phyloP scores from a whole-genome alignment of 2,113 vertebrate genomes.

The Sterrhoptilus dennistouni region DNA sequence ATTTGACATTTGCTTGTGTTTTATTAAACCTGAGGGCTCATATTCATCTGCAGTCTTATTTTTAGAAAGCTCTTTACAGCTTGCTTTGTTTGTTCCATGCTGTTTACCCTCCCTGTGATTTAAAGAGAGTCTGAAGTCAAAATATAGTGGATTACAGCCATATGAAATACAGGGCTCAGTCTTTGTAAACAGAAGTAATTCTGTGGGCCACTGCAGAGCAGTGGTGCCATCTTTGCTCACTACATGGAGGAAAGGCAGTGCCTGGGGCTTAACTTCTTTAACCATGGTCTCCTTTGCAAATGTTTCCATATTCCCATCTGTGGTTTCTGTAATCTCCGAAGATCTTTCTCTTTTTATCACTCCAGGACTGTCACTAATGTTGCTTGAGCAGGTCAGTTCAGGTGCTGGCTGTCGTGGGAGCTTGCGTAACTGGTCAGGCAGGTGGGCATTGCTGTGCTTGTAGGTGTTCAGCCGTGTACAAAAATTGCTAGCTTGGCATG shows the following conservation, averaged over 20 bases:
- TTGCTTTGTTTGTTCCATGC: constrained; percentile 35
- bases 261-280: constrained; percentile 49
- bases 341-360: background rate
- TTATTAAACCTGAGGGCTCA: constrained; percentile 66
- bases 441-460: constrained; percentile 41
- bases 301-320: background rate
- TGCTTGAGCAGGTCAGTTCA: background rate
- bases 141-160: constrained; percentile 88
- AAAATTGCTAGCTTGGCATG: constrained; percentile 24
- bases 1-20: constrained; percentile 70
- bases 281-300: constrained; percentile 7
- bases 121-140: constrained; percentile 79
- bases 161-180: constrained; percentile 90
- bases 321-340: constrained; percentile 15
- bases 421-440: constrained; percentile 33
- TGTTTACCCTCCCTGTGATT: constrained; percentile 52
- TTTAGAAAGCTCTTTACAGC: constrained; percentile 31
- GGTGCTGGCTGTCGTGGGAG: constrained; percentile 3
- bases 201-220: constrained; percentile 87
- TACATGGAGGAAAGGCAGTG: constrained; percentile 81
- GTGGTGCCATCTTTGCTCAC: constrained; percentile 85
- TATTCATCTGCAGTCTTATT: constrained; percentile 51
- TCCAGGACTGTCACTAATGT: background rate
- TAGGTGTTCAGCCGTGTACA: constrained; percentile 8
- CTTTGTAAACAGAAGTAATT: constrained; percentile 88